Conservation (phyloP, 1,140 invertebrate species). For the Eurosta solidaginis region DNA sequence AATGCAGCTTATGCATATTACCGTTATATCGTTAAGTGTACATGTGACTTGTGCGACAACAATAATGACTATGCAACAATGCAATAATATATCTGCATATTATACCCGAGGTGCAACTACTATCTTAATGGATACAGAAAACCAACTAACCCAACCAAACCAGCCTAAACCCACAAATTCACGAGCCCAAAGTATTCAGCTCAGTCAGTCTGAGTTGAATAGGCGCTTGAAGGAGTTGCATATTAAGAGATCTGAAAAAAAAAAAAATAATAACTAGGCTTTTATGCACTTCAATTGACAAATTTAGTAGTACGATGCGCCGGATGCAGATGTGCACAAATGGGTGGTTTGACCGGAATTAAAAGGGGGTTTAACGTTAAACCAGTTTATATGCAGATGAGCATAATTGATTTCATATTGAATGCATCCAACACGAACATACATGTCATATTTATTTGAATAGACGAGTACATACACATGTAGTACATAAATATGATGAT, state of each 20-base stretch:
- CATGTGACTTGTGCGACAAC: not conserved
- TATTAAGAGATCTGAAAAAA: not conserved
- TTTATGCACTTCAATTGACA: conserved; percentile 24
- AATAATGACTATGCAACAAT: not conserved
- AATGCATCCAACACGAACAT: not conserved
- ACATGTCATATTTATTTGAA: not conserved
- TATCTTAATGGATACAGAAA: not conserved
- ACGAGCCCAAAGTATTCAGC: no score
- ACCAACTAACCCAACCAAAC: not conserved
- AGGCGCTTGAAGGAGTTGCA: conserved; percentile 5
- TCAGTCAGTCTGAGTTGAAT: not conserved
- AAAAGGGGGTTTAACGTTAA: conserved; percentile 29
- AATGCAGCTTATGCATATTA: conserved; percentile 19
- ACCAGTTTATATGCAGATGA: conserved; percentile 57
- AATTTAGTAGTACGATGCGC: conserved; percentile 19
- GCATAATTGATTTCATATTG: conserved; percentile 56
- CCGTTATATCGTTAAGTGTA: not conserved
- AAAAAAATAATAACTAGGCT: not conserved
- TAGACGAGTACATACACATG: not conserved
- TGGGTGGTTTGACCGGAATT: not conserved
- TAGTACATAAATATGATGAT: no score
- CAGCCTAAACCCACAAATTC: not conserved
- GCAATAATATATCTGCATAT: conserved; percentile 1
- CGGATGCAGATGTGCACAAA: conserved; percentile 2
- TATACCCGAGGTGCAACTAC: not conserved